Base-by-base conservation (phyloP, 2,113 vertebrate genomes). In the Hippopotamus amphibius region DNA sequence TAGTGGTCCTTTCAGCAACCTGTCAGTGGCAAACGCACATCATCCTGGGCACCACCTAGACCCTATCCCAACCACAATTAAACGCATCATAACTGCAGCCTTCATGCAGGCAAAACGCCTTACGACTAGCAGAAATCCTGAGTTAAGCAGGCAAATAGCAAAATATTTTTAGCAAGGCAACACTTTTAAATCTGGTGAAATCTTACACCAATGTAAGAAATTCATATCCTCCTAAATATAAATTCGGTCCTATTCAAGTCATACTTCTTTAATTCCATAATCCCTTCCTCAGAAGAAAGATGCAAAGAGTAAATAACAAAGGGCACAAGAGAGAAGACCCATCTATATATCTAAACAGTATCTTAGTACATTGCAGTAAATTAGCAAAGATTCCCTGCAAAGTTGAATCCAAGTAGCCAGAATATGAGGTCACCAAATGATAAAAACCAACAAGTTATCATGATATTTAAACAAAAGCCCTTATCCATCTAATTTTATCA, bases 291-390 rank as follows among this genome's bases (percentile, higher is more conserved):
- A 90, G 26, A 21, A 90, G 28, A 90, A 82, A 79, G 30, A 50
- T 69, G 50, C 8, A 66, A 57, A 84, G 53, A 96, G 22, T 79
- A 85, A 69, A 22, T 79, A 85, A 69, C 50, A 95, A 89, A 93
- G 43, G 50, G 7, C 46, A 89, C 61, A n/a, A 69, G 9, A 71
- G 8, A 84, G 28, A 93, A 48, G 8, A 55, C 21, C 37, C 80
- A 90, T 63, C 43, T 93, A 59, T 77, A 1, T n/a, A 93, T 13
- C 33, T 61, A 93, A 82, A 37, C 21, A 33, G 22, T 61, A 89
- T 50, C 83, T 88, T 77, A 83, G 41, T 65, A 68, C 19, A 93
- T 22, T 77, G 19, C 24, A 15, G 11, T 76, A 88, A 89, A 69
- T 53, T 48, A 77, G 7, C 21, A 85, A 68, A 79, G 48, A 77